Percentiles rank a stretch among this genome's conserved stretches.
Conservation (phyloP, 2,113 vertebrate genomes). For the Crotalus viridis region DNA sequence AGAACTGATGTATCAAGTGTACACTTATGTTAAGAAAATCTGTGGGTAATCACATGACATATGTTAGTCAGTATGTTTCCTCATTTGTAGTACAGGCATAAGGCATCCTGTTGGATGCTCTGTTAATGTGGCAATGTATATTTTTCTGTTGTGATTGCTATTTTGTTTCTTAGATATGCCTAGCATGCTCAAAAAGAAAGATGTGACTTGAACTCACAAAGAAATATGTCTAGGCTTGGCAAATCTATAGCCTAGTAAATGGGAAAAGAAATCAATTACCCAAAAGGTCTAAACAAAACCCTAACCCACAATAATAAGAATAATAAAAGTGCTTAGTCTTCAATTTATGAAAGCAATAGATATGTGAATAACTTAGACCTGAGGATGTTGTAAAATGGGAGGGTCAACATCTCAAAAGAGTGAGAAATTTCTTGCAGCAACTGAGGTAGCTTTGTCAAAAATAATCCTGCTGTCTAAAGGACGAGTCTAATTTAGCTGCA, state of each 20-base stretch:
- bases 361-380: slow-evolving; percentile 30
- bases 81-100: not conserved
- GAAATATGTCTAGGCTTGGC: not conserved
- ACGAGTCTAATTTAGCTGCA: not conserved
- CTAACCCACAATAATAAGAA: slow-evolving; percentile 2
- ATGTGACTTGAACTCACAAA: slow-evolving; percentile 20
- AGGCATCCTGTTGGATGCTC: not conserved
- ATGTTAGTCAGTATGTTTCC: not conserved
- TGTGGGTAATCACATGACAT: not conserved
- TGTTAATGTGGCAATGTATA: not conserved
- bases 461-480: not conserved
- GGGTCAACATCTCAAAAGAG: slow-evolving; percentile 14
- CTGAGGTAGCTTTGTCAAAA: not conserved
- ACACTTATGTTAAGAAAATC: not conserved
- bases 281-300: slow-evolving; percentile 24
- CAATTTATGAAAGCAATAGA: slow-evolving; percentile 31
- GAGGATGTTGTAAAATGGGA: not conserved
- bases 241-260: slow-evolving; percentile 22
- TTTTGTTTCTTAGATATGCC: not conserved
- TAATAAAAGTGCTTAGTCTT: slow-evolving; percentile 31
- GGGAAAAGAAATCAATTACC: slow-evolving; percentile 37
- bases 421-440: not conserved
- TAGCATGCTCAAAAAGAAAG: slow-evolving; percentile 6
- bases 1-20: too few relatives aligned
- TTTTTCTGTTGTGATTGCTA: not conserved